Evolutionary conservation across 2,888 invertebrate genomes (phyloP).

Genomic region (Oscheius sp.): DNA sequence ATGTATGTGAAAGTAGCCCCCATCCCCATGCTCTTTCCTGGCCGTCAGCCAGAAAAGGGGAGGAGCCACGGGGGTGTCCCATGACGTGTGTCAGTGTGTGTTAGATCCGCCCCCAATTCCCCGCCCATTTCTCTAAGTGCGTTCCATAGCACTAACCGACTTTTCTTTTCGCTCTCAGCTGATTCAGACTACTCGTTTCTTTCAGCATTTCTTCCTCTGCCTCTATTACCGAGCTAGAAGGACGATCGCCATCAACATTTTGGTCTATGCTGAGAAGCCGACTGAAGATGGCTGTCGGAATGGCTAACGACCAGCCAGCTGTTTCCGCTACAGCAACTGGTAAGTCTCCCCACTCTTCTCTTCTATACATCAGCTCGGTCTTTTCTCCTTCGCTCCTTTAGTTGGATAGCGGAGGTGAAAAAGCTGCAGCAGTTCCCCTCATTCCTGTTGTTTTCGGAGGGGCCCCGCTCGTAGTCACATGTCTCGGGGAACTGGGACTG

Average conservation of each 20-base stretch:
- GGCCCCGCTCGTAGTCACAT: slow-evolving; percentile 6
- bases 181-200: not conserved
- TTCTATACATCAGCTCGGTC: no score
- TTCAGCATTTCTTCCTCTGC: slow-evolving; percentile 11
- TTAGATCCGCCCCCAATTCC: not conserved
- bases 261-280: slow-evolving; percentile 6
- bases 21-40: no score
- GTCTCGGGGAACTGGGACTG: slow-evolving; percentile 4
- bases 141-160: slow-evolving; percentile 6
- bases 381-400: slow-evolving; percentile 7
- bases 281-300: slow-evolving; percentile 20
- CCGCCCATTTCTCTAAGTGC: slow-evolving; percentile 17
- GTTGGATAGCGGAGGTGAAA: slow-evolving; percentile 18
- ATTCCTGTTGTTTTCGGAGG: slow-evolving; percentile 17
- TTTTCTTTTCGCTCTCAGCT: not conserved
- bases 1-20: not conserved
- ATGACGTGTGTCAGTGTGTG: not conserved
- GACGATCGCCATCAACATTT: not conserved
- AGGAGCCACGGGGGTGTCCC: not conserved
- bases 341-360: not conserved
- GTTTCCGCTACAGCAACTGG: not conserved
- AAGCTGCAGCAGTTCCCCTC: not conserved
- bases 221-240: not conserved
- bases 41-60: slow-evolving; percentile 9
- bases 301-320: slow-evolving; percentile 7